Conservation (phyloP, 2,888 invertebrate species). For the Meliscaeva auricollis region DNA sequence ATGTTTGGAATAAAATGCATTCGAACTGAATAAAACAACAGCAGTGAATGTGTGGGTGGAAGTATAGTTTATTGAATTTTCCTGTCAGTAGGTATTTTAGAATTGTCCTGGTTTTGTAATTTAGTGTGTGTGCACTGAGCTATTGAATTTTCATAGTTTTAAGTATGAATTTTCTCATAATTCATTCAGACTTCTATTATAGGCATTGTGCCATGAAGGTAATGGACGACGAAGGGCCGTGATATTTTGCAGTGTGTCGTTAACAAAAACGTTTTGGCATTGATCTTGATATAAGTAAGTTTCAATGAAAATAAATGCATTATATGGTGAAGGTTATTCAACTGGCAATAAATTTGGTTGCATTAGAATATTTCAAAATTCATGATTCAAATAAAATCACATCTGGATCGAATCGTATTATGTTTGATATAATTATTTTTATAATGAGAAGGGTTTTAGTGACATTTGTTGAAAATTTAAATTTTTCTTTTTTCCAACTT, state of each 20-base stretch:
- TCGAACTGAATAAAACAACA: constrained; percentile 25
- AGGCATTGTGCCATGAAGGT: neutral
- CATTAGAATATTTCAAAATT: neutral
- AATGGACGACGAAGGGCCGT: neutral
- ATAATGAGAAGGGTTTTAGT: too few relatives aligned
- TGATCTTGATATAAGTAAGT: constrained; percentile 29
- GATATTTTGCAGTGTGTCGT: constrained; percentile 6
- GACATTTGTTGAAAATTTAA: too few relatives aligned
- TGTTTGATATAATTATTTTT: too few relatives aligned
- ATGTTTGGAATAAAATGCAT: constrained; percentile 48
- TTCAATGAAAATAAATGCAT: neutral
- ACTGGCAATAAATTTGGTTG: neutral
- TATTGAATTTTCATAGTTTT: constrained; percentile 39
- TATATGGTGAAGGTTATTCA: neutral
- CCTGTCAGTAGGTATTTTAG: constrained; percentile 55
- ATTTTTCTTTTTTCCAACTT: too few relatives aligned
- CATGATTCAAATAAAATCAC: too few relatives aligned
- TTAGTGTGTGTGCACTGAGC: constrained; percentile 45
- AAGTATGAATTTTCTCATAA: constrained; percentile 25
- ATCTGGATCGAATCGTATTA: too few relatives aligned
- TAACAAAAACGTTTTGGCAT: constrained; percentile 19
- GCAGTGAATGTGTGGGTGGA: constrained; percentile 39
- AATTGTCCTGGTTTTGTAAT: constrained; percentile 48
- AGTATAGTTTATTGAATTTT: constrained; percentile 54
- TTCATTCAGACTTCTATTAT: constrained; percentile 1